Evolutionary conservation across 1,140 invertebrate species (phyloP), one percentile per base, ranked within the genome.

Genomic region (Leucophenga varia): DNA sequence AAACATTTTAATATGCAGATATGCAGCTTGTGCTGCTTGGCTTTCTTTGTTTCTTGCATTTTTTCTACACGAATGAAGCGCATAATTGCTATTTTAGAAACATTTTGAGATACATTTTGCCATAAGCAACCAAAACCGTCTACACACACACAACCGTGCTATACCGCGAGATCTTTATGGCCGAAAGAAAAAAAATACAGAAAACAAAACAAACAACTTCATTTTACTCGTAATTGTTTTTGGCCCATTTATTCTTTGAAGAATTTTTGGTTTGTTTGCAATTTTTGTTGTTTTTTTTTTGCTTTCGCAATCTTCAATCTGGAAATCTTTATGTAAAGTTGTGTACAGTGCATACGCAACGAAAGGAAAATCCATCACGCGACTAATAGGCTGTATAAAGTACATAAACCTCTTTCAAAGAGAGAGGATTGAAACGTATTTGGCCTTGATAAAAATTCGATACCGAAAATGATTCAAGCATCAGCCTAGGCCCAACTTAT

Each of bases 281-380:
- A 12, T 12, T 25, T 31, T 21, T 14, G 35, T 10, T 25, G 35
- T 39, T 8, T 46, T 34, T 19, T 19, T 44, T 16, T 55, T 53
- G n/a, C n/a, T n/a, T n/a, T n/a, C n/a, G n/a, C n/a, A n/a, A n/a
- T n/a, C n/a, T n/a, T 30, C 12, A 30, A 8, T 30, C 28, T 30
- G 28, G 12, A 8, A 8, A 30, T 30, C 28, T 30, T 30, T 30
- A 30, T 8, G 28, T 30, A 30, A 12, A 8, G 7, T 30, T 30
- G 12, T 30, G n/a, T n/a, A n/a, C n/a, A n/a, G n/a, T 14, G 31
- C 46, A 42, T 47, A 55, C 44, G 52, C 52, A 54, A 53, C 59
- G 63, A 67, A 63, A 67, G 63, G 60, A 67, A 67, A 67, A 67
- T 57, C 40, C 54, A 57, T n/a, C n/a, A n/a, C n/a, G n/a, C n/a